Evolutionary conservation across 1,140 invertebrate genomes (phyloP), one percentile per base, ranked within the genome.

Genomic region (Diorhabda carinulata): DNA sequence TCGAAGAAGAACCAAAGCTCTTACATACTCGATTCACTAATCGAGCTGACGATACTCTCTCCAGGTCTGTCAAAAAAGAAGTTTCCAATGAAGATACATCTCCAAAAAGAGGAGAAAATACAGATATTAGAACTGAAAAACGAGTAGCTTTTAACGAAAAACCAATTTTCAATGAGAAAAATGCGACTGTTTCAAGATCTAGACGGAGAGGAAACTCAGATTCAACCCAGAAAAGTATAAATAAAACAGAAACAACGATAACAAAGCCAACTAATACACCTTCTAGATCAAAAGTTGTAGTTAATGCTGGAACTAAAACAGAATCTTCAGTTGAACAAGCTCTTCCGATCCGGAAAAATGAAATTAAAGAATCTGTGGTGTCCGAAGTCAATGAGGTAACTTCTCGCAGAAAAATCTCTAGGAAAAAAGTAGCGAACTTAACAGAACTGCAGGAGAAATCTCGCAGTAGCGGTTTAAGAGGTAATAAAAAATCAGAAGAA

Each of bases 381-480:
- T 67, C 78, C 6, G 73, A 79, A 72, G 67, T 79, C 0, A 78
- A 72, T 9, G 76, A 78, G 66, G 77, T 80, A 0, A 75, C 75
- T 6, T 78, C 78, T 6, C 78, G 72, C 57, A 69, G 75, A 42
- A 79, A 73, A 3, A 67, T 79, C 0, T 74, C 65, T 5, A 69
- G 77, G 45, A 71, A 71, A 43, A 76, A 76, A 42, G 56, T 66
- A 9, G 9, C n/a, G 40, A 47, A 61, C 60, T 59, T 42, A 3
- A 70, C 57, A 25, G 44, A 44, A 10, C 43, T 47, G 9, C 76
- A 72, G 59, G 60, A 64, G 4, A 70, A 72, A 64, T 61, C 62
- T 9, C 42, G 52, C 3, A 60, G 66, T 47, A 40, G 65, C 2
- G 45, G 66, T 8, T 67, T 66, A 5, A 70, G 71, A 65, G 74